Percentiles rank a stretch among this genome's conserved stretches.
phyloP scores from a whole-genome alignment of 2,797 vertebrate genomes.

The Dipus sagitta region DNA sequence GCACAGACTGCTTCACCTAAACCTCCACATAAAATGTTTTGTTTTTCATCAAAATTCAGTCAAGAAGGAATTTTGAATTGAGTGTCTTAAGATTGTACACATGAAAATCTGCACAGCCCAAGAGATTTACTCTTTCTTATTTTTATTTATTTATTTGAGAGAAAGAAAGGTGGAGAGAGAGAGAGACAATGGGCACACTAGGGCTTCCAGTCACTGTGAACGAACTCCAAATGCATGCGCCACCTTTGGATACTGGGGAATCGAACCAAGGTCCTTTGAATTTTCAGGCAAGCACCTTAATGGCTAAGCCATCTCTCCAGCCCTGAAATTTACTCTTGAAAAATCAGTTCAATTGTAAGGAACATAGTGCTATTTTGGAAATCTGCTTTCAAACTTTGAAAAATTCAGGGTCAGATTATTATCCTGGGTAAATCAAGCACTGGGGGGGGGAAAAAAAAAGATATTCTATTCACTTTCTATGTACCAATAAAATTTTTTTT shows the following conservation, averaged over 20 bases:
- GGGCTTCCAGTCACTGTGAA: no score
- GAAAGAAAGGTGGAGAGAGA: no score
- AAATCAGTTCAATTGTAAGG: conserved; percentile 72
- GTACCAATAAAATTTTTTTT: no score
- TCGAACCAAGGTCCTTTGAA: no score
- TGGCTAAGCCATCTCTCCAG: no score
- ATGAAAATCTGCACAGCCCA: conserved; percentile 70
- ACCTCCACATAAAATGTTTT: conserved; percentile 51
- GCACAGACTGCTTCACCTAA: conserved; percentile 56
- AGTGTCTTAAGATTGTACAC: conserved; percentile 45
- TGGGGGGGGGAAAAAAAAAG: background rate
- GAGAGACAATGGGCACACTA: no score
- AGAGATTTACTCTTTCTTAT: conserved; percentile 31
- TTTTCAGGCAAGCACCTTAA: no score
- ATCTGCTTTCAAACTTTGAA: conserved; percentile 51
- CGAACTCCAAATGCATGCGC: no score
- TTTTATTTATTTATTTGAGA: no score
- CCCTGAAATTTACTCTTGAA: conserved; percentile 35
- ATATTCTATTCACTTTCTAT: conserved; percentile 27
- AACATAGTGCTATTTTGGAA: conserved; percentile 51
- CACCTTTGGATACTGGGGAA: no score
- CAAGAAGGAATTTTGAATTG: conserved; percentile 59
- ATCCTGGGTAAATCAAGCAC: conserved; percentile 51
- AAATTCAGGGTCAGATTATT: conserved; percentile 59
- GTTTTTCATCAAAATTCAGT: conserved; percentile 72